phyloP scores from a whole-genome alignment of 2,113 vertebrate species.

The Phrynosoma platyrhinos region DNA sequence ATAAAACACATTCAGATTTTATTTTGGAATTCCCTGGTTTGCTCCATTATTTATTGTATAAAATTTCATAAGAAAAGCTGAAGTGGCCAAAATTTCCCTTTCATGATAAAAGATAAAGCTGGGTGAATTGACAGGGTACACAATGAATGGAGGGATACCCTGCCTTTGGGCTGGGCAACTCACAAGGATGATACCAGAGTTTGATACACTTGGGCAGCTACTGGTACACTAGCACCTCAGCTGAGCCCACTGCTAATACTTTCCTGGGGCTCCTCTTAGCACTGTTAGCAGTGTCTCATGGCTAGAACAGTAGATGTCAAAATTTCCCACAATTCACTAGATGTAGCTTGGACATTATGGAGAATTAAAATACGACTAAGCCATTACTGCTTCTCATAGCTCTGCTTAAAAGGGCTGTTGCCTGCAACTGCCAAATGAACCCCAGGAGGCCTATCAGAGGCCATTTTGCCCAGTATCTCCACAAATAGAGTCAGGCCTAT shows the following conservation, averaged over 20 bases:
- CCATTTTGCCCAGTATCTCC: neutral
- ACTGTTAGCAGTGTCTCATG: neutral
- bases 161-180: neutral
- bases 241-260: neutral
- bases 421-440: neutral
- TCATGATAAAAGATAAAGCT: conserved; percentile 3
- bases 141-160: neutral
- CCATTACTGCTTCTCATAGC: neutral
- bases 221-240: neutral
- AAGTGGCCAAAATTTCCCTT: neutral
- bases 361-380: no score
- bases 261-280: neutral
- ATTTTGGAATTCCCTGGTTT: no score
- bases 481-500: neutral
- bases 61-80: conserved; percentile 15
- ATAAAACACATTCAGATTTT: no score
- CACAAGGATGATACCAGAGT: neutral
- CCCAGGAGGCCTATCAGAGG: neutral
- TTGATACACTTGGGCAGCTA: neutral
- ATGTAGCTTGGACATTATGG: neutral
- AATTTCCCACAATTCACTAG: neutral
- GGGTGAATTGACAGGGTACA: neutral
- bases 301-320: neutral
- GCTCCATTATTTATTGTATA: no score
- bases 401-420: neutral